These are phyloP conservation scores for Oncorhynchus clarkii DNA, from an alignment of 2,113 vertebrate species.

Conservation along the genomic window DNA sequence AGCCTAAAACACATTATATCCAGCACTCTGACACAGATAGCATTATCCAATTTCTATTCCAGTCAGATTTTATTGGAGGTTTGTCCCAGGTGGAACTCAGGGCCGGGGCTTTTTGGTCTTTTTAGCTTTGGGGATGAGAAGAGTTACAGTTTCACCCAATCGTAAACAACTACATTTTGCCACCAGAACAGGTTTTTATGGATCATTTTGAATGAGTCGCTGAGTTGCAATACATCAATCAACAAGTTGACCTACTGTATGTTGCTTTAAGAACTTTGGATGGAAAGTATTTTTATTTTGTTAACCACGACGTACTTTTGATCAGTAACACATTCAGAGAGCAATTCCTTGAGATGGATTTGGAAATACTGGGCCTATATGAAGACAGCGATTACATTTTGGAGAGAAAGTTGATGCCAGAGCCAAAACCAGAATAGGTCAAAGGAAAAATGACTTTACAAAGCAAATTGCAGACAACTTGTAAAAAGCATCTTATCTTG, in stretches of 20 bases:
- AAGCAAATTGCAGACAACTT: neutral
- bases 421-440: neutral
- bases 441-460: neutral
- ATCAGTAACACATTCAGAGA: no score
- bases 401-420: neutral
- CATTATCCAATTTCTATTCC: neutral
- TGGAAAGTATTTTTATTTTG: no score
- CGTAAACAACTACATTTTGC: neutral
- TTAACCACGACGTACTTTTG: no score
- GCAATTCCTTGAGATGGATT: no score
- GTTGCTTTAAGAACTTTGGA: no score
- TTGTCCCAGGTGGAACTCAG: neutral
- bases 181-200: neutral
- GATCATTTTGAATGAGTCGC: neutral
- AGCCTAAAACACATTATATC: conserved; percentile 17
- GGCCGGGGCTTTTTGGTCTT: no score
- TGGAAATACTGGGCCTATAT: no score
- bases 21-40: neutral
- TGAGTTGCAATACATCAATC: no score
- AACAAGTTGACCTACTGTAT: no score
- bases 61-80: neutral
- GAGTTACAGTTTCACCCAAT: neutral
- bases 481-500: neutral
- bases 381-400: neutral
- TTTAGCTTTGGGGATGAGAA: neutral